Evolutionary conservation across 1,140 invertebrate genomes (phyloP).

Genomic region (Caligus rogercresseyi): DNA sequence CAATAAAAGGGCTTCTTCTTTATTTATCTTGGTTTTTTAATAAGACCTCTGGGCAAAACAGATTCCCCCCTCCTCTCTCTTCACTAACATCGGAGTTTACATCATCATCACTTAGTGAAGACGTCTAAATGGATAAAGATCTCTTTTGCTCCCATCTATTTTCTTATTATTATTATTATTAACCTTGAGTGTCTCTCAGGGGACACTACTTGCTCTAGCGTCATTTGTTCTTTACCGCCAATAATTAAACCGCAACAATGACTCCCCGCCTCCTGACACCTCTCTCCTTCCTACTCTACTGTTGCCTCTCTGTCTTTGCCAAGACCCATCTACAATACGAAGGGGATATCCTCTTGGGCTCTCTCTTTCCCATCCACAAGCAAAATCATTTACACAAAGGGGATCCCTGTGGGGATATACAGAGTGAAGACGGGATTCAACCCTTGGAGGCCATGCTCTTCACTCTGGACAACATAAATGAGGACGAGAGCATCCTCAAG

Average conservation of each 20-base stretch:
- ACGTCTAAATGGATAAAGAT: neutral
- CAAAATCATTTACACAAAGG: conserved; percentile 15
- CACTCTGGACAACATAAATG: conserved; percentile 36
- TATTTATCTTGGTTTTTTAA: neutral
- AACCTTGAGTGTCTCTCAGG: too few relatives aligned
- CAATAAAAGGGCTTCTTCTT: neutral
- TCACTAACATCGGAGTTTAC: neutral
- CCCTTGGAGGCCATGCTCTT: conserved; percentile 39
- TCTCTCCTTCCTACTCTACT: too few relatives aligned
- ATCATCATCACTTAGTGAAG: neutral
- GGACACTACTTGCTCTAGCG: too few relatives aligned
- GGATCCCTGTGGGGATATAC: conserved; percentile 29
- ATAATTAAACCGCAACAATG: neutral
- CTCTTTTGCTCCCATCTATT: neutral
- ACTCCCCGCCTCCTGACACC: too few relatives aligned
- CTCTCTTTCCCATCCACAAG: conserved; percentile 37
- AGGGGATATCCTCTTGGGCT: conserved; percentile 31
- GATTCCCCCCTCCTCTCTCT: too few relatives aligned
- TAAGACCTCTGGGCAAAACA: neutral
- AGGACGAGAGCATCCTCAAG: conserved; percentile 30
- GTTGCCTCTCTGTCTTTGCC: too few relatives aligned
- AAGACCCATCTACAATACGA: neutral
- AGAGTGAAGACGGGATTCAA: conserved; percentile 37
- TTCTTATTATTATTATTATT: conserved; percentile 1
- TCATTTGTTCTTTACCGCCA: neutral